A percentile compares a stretch with the other conserved stretches of the same genome.
phyloP scores from a whole-genome alignment of 2,113 vertebrate genomes.

The Sardina pilchardus region DNA sequence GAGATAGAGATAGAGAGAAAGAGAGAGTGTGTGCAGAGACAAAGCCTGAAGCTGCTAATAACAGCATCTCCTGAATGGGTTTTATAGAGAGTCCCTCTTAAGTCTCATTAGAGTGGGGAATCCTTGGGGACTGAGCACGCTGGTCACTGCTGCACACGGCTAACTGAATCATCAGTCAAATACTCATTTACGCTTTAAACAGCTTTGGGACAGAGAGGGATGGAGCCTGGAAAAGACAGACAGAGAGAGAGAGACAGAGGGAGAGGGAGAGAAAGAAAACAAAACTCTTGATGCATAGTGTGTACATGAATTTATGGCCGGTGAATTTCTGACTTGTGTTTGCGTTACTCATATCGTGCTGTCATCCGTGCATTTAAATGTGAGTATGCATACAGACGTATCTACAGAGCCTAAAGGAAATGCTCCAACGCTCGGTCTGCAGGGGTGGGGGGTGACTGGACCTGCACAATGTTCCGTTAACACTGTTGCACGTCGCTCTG shows the following conservation, averaged over 20 bases:
- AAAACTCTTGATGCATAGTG: not conserved
- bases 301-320: not conserved
- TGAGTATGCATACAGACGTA: not conserved
- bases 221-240: constrained; percentile 6
- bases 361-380: not conserved
- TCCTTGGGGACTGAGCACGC: constrained; percentile 37
- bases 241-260: not conserved
- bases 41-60: constrained; percentile 65
- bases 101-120: constrained; percentile 56
- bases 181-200: constrained; percentile 36
- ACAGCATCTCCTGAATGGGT: constrained; percentile 61
- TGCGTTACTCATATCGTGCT: not conserved
- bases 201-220: constrained; percentile 33
- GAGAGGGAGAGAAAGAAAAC: not conserved
- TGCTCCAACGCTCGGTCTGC: not conserved
- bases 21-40: constrained; percentile 47
- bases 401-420: not conserved
- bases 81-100: constrained; percentile 34
- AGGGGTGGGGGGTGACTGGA: not conserved
- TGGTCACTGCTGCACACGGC: constrained; percentile 49
- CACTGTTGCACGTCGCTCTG: not conserved
- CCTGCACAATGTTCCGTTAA: not conserved
- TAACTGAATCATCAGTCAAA: constrained; percentile 51
- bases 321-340: not conserved
- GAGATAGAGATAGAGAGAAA: no score